These are phyloP conservation scores for Cephonodes hylas DNA, from an alignment of 2,888 invertebrate species.

Conservation along the genomic window DNA sequence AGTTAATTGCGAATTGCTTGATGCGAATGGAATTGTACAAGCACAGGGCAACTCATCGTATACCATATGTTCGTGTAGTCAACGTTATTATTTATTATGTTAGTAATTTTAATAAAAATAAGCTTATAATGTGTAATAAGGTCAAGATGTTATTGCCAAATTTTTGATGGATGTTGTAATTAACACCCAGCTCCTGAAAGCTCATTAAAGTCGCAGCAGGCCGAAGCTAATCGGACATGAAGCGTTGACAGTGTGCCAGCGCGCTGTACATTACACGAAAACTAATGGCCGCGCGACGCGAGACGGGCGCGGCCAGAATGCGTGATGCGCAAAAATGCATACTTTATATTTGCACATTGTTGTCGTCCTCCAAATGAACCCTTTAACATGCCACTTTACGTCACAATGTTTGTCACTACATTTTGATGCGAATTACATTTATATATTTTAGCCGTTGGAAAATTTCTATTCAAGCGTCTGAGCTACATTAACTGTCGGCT, in stretches of 20 bases:
- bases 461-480: no score
- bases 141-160: slow-evolving; percentile 29
- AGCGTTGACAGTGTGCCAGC: slow-evolving; percentile 37
- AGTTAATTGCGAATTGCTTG: neutral
- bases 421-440: no score
- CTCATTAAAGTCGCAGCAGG: slow-evolving; percentile 23
- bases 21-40: neutral
- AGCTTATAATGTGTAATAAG: neutral
- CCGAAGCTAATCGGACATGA: slow-evolving; percentile 28
- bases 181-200: slow-evolving; percentile 26
- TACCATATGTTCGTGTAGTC: neutral
- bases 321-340: neutral
- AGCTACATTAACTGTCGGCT: no score
- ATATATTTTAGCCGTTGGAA: no score
- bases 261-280: slow-evolving; percentile 24
- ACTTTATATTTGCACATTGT: neutral
- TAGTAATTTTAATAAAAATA: neutral
- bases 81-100: neutral
- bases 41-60: neutral
- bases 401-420: neutral
- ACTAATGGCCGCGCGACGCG: slow-evolving; percentile 15
- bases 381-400: neutral
- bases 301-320: slow-evolving; percentile 1
- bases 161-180: slow-evolving; percentile 30
- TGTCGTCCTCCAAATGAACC: neutral